Percentiles rank a stretch among this genome's conserved stretches.
These are phyloP conservation scores for Nettapus auritus DNA, from an alignment of 2,113 vertebrate species.

Conservation along the genomic window DNA sequence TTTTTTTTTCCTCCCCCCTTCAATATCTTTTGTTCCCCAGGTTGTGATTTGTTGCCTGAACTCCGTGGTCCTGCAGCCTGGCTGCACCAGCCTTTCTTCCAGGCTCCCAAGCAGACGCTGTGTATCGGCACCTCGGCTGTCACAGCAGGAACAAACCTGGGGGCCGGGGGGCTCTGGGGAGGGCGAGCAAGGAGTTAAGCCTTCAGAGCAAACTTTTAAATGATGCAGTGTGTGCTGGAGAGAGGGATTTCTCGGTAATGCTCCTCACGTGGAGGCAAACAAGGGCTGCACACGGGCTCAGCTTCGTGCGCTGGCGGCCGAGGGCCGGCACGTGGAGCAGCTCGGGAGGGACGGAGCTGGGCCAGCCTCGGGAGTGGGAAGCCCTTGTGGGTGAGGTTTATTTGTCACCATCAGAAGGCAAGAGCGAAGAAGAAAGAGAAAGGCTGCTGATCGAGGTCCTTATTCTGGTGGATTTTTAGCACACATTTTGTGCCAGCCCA, in stretches of 20 bases:
- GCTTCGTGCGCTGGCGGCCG: not conserved
- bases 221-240: not conserved
- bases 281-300: not conserved
- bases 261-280: not conserved
- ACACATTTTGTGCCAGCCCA: not conserved
- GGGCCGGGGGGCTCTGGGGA: not conserved
- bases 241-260: not conserved
- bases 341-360: not conserved
- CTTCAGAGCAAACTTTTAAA: slow-evolving; percentile 1
- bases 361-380: not conserved
- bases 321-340: not conserved
- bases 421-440: not conserved
- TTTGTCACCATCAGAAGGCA: not conserved
- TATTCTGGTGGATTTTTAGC: not conserved
- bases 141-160: not conserved
- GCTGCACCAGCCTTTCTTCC: not conserved
- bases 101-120: not conserved
- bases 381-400: not conserved
- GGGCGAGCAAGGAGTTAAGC: not conserved
- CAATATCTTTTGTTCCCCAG: not conserved
- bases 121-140: not conserved
- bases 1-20: accelerated
- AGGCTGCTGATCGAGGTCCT: not conserved
- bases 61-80: not conserved
- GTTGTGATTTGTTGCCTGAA: not conserved